These are phyloP conservation scores for Strix uralensis DNA, from an alignment of 2,113 vertebrate genomes.

Conservation along the genomic window DNA sequence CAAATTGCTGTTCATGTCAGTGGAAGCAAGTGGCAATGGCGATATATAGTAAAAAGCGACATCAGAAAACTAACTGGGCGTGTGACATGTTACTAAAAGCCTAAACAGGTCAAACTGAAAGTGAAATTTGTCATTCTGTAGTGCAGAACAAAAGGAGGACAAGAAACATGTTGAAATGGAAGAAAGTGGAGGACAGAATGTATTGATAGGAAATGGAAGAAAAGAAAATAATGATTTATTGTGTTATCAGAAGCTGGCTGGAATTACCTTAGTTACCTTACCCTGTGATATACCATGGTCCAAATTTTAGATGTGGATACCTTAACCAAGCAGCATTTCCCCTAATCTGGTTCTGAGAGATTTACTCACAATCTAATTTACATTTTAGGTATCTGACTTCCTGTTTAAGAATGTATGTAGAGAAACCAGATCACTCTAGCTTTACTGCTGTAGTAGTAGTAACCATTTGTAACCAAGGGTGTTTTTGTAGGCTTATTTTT, in stretches of 20 bases:
- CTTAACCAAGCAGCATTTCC: background rate
- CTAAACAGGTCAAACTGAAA: background rate
- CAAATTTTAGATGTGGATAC: background rate
- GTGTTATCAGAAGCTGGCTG: background rate
- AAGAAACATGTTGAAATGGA: conserved; percentile 38
- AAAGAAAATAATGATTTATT: background rate
- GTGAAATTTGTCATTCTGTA: background rate
- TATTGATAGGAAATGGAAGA: background rate
- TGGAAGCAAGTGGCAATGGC: background rate
- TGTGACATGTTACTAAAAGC: background rate
- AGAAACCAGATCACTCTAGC: background rate
- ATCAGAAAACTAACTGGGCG: background rate
- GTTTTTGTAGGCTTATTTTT: background rate
- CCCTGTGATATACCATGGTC: fast-evolving
- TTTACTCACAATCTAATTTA: background rate
- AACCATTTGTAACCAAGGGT: background rate
- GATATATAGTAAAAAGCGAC: background rate
- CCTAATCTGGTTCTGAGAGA: background rate
- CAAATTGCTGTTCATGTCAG: background rate
- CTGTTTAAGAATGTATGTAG: background rate
- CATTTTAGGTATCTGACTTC: background rate
- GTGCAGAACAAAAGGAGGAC: conserved; percentile 27
- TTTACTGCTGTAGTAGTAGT: background rate
- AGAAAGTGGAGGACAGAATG: background rate
- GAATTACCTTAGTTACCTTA: background rate